Evolutionary conservation across 2,113 vertebrate species (phyloP).

Genomic region (Salvelinus fontinalis): DNA sequence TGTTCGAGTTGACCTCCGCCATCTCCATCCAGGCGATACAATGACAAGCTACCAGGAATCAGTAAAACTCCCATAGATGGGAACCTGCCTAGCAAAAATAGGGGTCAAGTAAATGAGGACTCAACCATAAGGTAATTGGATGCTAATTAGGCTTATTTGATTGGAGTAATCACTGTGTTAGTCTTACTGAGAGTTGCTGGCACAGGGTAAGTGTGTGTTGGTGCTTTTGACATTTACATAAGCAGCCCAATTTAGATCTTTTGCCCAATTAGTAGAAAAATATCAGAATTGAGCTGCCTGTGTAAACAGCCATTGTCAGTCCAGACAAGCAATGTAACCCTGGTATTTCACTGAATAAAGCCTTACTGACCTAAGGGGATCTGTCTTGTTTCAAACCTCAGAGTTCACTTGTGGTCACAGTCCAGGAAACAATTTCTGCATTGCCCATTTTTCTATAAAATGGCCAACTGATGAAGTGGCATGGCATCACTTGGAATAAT

Average conservation of each 20-base stretch:
- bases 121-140: background rate
- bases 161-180: slow-evolving; percentile 25
- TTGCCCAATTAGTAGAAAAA: no score
- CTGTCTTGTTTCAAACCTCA: background rate
- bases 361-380: slow-evolving; percentile 19
- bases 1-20: background rate
- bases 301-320: background rate
- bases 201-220: background rate
- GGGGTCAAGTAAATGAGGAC: no score
- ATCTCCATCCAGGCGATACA: slow-evolving; percentile 26
- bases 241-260: no score
- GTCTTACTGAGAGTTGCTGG: background rate
- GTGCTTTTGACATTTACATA: no score
- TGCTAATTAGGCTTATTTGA: slow-evolving; percentile 9
- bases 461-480: no score
- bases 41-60: slow-evolving; percentile 26
- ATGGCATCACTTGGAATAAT: no score
- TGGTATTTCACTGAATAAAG: slow-evolving; percentile 71
- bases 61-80: slow-evolving; percentile 48
- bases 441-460: no score
- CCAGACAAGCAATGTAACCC: background rate
- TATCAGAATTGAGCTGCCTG: no score
- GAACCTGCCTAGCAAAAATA: background rate
- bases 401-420: background rate
- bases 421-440: background rate